Evolutionary conservation across 2,797 vertebrate species (phyloP), one percentile per base, ranked within the genome.

Genomic region (Chromobotia macracanthus): DNA sequence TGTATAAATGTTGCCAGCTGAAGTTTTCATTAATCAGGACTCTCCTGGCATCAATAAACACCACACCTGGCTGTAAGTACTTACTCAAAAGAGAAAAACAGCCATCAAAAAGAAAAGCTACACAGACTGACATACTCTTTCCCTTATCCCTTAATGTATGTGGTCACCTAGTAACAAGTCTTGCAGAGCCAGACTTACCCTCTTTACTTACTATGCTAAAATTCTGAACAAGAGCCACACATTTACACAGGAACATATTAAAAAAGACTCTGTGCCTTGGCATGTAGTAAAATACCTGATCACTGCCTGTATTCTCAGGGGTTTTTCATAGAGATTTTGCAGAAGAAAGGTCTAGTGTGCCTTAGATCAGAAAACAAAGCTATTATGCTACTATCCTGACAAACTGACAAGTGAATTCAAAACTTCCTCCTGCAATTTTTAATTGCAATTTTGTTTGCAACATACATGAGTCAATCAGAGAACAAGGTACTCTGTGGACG

Each of bases 1-100:
- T 44, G 56, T 46, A 13, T 38, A 16, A 56, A 72, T 60, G 70
- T 28, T 61, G 25, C 58, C 58, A 31, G 58, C 58, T 61, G 25
- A 61, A 31, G 13, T 31, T 19, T 64, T n/a, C 31, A 64, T 64
- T 41, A 38, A 19, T 64, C 31, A 38, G 31, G 9, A 38, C 38
- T 41, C 18, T 19, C 7, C 35, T 5, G 61, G 31, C 31, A 64
- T 38, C 16, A 38, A n/a, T 41, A 38, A 63, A 38, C 31, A 38
- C 6, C 61, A 64, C 61, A 64, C 61, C 61, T 41, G 61, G 18
- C n/a, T 64, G 3, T n/a, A n/a, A n/a, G 23, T 21, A 56, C 21
- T 16, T 25, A 60, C 23, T 9, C 12, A 13, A 3, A 12, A 55
- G n/a, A 56, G 23, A 19, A 15, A 58, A 41, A 41, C 38, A 41